phyloP scores from a whole-genome alignment of 2,888 invertebrate genomes.

The Clepsis dumicolana region DNA sequence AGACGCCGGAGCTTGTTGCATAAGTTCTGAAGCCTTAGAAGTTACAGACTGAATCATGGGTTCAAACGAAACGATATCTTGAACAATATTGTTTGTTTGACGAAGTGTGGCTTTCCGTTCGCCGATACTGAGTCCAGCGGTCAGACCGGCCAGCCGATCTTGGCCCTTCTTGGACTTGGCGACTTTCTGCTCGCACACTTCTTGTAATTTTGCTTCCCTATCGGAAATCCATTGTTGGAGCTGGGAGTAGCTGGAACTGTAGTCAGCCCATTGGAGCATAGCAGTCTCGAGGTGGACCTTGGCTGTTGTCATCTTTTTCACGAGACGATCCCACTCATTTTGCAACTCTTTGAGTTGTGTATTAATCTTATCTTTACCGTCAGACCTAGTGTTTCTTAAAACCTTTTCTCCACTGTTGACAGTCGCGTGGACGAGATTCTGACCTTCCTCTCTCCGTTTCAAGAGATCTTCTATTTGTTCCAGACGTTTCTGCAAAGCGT shows the following conservation, averaged over 20 bases:
- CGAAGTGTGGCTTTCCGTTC: conserved; percentile 95
- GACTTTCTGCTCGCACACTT: conserved; percentile 94
- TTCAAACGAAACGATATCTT: conserved; percentile 98
- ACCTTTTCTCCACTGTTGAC: conserved; percentile 97
- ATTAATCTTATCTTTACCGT: conserved; percentile 95
- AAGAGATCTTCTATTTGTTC: conserved; percentile 93
- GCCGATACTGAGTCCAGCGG: conserved; percentile 91
- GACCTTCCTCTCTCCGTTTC: conserved; percentile 94
- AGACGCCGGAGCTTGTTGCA: conserved; percentile 95
- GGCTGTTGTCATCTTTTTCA: conserved; percentile 96
- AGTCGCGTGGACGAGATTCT: conserved; percentile 94
- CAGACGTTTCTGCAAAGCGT: conserved; percentile 92
- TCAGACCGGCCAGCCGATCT: conserved; percentile 88
- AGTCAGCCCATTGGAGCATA: conserved; percentile 97
- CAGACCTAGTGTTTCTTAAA: conserved; percentile 93
- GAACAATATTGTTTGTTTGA: conserved; percentile 97
- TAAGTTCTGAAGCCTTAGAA: conserved; percentile 96
- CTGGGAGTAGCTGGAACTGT: conserved; percentile 96
- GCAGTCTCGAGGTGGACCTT: conserved; percentile 96
- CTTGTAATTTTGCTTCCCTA: conserved; percentile 95
- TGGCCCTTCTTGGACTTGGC: conserved; percentile 92
- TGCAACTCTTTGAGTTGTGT: conserved; percentile 95
- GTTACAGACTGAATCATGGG: conserved; percentile 98
- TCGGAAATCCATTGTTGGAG: conserved; percentile 98
- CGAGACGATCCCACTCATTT: conserved; percentile 96